Conservation (phyloP, 2,797 vertebrate genomes). For the Esox masquinongy region DNA sequence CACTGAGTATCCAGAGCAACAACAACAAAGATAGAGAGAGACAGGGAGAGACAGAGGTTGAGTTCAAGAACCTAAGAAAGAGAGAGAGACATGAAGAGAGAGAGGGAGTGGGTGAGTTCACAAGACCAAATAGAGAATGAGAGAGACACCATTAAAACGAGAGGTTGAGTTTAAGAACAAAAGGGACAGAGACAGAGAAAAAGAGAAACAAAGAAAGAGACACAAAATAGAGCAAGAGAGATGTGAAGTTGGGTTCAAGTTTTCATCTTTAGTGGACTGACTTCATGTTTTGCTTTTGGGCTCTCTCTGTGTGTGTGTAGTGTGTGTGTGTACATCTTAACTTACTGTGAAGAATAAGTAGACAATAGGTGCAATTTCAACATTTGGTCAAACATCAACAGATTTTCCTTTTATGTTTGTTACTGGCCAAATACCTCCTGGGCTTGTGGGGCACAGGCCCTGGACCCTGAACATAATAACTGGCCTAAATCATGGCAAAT, state of each 20-base stretch:
- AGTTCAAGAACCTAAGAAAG: not conserved
- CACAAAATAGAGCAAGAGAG: slow-evolving; percentile 3
- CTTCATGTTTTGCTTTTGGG: slow-evolving; percentile 11
- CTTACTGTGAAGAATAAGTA: slow-evolving; percentile 21
- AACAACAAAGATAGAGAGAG: slow-evolving; percentile 43
- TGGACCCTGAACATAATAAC: too few relatives aligned
- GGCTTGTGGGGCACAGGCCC: too few relatives aligned
- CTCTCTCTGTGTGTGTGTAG: not conserved
- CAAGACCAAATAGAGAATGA: not conserved
- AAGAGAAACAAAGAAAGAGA: not conserved
- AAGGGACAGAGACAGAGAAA: not conserved
- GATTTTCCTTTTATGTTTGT: too few relatives aligned
- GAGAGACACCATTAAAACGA: not conserved
- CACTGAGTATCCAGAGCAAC: slow-evolving; percentile 35
- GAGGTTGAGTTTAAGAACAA: not conserved
- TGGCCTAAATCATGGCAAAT: too few relatives aligned
- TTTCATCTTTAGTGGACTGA: slow-evolving; percentile 22
- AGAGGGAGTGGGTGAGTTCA: not conserved
- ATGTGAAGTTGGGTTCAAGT: not conserved
- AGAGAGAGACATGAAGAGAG: not conserved
- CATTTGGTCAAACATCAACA: too few relatives aligned
- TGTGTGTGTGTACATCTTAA: slow-evolving; percentile 14
- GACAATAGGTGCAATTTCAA: too few relatives aligned
- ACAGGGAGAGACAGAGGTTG: not conserved
- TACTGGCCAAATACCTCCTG: too few relatives aligned